Conservation (phyloP, 2,888 invertebrate genomes). For the Conomelus anceps region DNA sequence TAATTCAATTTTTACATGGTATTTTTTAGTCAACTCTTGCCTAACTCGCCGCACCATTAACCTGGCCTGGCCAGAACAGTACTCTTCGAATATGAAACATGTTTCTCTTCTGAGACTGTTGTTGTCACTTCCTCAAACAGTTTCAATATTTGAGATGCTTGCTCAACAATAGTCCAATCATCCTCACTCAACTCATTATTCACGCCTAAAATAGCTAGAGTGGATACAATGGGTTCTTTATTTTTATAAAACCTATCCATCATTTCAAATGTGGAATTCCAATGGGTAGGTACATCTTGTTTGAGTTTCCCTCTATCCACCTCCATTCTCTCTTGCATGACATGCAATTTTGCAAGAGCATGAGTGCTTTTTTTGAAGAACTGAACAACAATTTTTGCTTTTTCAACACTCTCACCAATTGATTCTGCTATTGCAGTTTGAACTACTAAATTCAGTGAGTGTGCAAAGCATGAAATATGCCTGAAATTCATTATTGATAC, state of each 20-base stretch:
- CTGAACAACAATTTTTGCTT: conserved; percentile 7
- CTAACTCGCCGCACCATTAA: not conserved
- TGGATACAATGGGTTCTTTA: conserved; percentile 3
- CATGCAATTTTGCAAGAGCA: conserved; percentile 13
- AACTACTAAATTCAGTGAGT: not conserved
- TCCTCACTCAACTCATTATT: not conserved
- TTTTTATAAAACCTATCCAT: conserved; percentile 1
- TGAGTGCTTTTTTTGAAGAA: conserved; percentile 8
- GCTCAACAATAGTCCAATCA: not conserved
- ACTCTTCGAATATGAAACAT: not conserved
- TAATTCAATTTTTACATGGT: no score
- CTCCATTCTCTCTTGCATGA: conserved; percentile 8
- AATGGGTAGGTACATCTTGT: not conserved
- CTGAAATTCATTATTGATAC: not conserved
- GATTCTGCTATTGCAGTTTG: not conserved
- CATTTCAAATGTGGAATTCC: not conserved
- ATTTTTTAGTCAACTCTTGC: not conserved
- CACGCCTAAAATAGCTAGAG: not conserved
- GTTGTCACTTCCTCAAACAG: not conserved
- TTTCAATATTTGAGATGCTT: not conserved
- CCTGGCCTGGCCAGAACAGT: not conserved
- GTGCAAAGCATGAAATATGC: not conserved
- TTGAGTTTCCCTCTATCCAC: not conserved
- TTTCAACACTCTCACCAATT: not conserved
- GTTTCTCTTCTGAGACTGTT: not conserved